Base-by-base conservation (phyloP, 2,797 vertebrate species). In the Anas bahamensis region DNA sequence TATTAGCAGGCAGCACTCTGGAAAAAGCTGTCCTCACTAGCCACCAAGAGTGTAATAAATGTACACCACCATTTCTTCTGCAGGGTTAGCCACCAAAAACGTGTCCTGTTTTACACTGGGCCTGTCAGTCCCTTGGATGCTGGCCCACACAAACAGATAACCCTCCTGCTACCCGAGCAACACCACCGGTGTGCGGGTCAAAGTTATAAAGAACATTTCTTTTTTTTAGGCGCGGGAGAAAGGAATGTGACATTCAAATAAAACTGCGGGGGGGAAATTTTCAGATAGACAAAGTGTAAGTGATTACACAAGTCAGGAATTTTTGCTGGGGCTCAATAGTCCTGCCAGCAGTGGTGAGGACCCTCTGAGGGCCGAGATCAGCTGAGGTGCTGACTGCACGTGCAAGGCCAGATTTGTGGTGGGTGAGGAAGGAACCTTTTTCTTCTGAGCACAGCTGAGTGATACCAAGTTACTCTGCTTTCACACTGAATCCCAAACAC, bases 171-270 rank as follows among this genome's bases (percentile, higher is more conserved):
- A 79, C 72, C 53, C 69, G 35, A 39, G 57, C 74, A 70, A 66
- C 55, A 78, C 59, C 88, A 68, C 52, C 33, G 3, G 0, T 71
- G 60, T 59, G 48, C 0, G 2, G 73, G 73, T 75, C 73, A 63
- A 35, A 82, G 72, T 65, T 77, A 72, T 89, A 35, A 78, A 55
- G 61, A 65, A 35, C 3, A 8, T 11, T 68, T 50, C 16, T 55
- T 50, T 48, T 48, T 44, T 53, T 59, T 41, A 84, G 52, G 26
- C 73, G 37, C 26, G 31, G 57, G 57, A 82, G 41, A 52, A 87
- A 90, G 68, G 80, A 92, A 78, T 88, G 76, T 42, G 57, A 73
- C 68, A 86, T 82, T 81, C 88, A 81, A 75, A 75, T 88, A 85
- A 82, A 94, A 90, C 41, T 31, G 12, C 7, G 0, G 63, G 63